Base-by-base conservation (phyloP, 1,140 invertebrate genomes). In the Leptinotarsa defecta region DNA sequence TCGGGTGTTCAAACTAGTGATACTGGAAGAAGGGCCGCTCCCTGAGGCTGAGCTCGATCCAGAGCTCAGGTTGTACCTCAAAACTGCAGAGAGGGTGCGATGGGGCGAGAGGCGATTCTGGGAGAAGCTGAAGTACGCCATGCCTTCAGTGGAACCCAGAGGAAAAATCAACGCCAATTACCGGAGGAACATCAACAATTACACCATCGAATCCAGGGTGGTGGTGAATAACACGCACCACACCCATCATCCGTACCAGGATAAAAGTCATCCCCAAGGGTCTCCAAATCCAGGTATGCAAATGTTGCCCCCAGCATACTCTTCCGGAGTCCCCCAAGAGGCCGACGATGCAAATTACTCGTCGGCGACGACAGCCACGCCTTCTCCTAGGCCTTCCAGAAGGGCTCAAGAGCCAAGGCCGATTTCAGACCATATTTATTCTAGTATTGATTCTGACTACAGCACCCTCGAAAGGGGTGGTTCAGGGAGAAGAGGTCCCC, bases 61-160 rank as follows among this genome's bases (percentile, higher is more conserved):
- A 4, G 96, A 98, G 84, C 87, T 98, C 48, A 89, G 94, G 79
- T 91, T 95, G 1, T 98, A 96, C 83, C 87, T 98, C 11, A 95
- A 96, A 83, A 95, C 94, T 6, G 91, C 92, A 79, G 90, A 93
- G 11, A 89, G 93, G 62, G 86, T 98, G n/a, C 89, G 91, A 77
- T 96, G 94, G 94, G 94, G 93, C 77, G 94, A 97, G 82, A 94
- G 93, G 80, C 89, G 93, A 82, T 98, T 98, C 86, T 97, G 95
- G 95, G 94, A 97, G 84, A 92, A 95, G 81, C 87, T 98, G 49
- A 90, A 93, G 76, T 97, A 95, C 86, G 93, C 94, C 77, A 93
- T 98, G 91, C 95, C 96, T 34, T 89, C 90, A 79, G 87, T 88
- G 75, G 90, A 90, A 78, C 87, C 83, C 84, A 88, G 86, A 74